A percentile compares a stretch with the other conserved stretches of the same genome.
phyloP scores from a whole-genome alignment of 1,140 invertebrate genomes.

The Procambarus virginalis region DNA sequence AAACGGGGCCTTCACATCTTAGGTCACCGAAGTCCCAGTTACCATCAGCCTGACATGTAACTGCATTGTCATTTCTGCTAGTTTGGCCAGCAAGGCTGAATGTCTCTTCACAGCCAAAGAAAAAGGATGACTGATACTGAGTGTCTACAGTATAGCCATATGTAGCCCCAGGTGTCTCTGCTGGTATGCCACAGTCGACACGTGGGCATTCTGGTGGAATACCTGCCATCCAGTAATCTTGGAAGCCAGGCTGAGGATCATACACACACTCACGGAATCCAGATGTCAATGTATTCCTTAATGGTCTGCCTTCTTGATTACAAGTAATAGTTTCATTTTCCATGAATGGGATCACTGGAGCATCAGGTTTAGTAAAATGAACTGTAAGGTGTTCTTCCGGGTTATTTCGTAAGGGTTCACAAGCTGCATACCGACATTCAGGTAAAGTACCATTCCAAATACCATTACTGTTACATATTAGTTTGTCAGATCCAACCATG shows the following conservation, averaged over 20 bases:
- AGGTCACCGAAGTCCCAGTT: slow-evolving; percentile 98
- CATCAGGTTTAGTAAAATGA: slow-evolving; percentile 83
- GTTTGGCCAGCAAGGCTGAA: slow-evolving; percentile 95
- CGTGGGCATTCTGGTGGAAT: slow-evolving; percentile 88
- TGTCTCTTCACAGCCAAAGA: slow-evolving; percentile 95
- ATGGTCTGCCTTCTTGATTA: slow-evolving; percentile 82
- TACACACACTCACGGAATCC: slow-evolving; percentile 95
- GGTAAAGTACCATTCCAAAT: slow-evolving; percentile 95
- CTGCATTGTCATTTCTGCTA: slow-evolving; percentile 91
- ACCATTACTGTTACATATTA: slow-evolving; percentile 92
- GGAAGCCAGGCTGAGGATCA: slow-evolving; percentile 85
- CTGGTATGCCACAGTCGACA: slow-evolving; percentile 89
- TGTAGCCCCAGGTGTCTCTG: slow-evolving; percentile 92
- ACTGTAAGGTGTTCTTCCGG: slow-evolving; percentile 88
- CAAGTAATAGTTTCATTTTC: slow-evolving; percentile 92
- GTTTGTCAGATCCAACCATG: slow-evolving; percentile 86
- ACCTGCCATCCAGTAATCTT: slow-evolving; percentile 94
- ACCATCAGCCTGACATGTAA: slow-evolving; percentile 82
- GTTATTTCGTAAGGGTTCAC: slow-evolving; percentile 91
- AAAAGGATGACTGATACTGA: slow-evolving; percentile 92
- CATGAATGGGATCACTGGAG: slow-evolving; percentile 88
- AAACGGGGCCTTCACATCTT: slow-evolving; percentile 95
- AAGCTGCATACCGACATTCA: slow-evolving; percentile 86
- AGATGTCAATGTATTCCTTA: slow-evolving; percentile 86
- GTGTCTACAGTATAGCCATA: slow-evolving; percentile 92